Evolutionary conservation across 35 echinoderm and acorn worm species (phyloP), one percentile per base, ranked within the genome.

Genomic region (Acanthaster planci): DNA sequence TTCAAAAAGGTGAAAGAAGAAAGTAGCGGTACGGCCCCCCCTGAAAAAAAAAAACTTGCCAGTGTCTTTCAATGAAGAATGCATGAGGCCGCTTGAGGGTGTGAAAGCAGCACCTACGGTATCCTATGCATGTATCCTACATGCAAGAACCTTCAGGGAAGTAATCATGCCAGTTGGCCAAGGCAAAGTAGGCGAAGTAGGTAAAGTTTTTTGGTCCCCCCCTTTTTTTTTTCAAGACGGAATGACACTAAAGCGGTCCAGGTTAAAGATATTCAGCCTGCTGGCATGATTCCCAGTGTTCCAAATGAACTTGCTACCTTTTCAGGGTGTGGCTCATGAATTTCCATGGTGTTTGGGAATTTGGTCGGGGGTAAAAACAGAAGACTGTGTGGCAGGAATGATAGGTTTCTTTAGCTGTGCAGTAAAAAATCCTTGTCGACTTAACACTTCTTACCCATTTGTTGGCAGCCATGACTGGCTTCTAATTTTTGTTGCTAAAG

Each of bases 41-140:
- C 12, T 12, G 42, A 47, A 47, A 47, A 47, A 47, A 47, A 47
- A 47, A 12, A 12, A 47, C 42, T 12, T 47, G 30, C 64, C 23
- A 10, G 30, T 72, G 64, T 26, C 64, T 26, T 72, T 72, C 34
- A 72, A 72, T 72, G 64, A 72, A 72, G 64, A 31, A 72, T 72
- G 23, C 64, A 72, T 72, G 64, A 72, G 64, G 59, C n/a, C 12
- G 42, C 42, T 47, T 47, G 42, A 6, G 42, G 42, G 42, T 12
- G 42, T 47, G 42, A 4, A 47, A 47, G 4, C 42, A 47, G 4
- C 42, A 47, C n/a, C n/a, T n/a, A n/a, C n/a, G n/a, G n/a, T n/a
- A n/a, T n/a, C n/a, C n/a, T n/a, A n/a, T n/a, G n/a, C n/a, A n/a
- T n/a, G n/a, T n/a, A n/a, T 47, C 42, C 4, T 47, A 47, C 42